Percentiles rank a stretch among this genome's conserved stretches.
Conservation (phyloP, 92 coral and sea anemone species). For the Micromussa lordhowensis region DNA sequence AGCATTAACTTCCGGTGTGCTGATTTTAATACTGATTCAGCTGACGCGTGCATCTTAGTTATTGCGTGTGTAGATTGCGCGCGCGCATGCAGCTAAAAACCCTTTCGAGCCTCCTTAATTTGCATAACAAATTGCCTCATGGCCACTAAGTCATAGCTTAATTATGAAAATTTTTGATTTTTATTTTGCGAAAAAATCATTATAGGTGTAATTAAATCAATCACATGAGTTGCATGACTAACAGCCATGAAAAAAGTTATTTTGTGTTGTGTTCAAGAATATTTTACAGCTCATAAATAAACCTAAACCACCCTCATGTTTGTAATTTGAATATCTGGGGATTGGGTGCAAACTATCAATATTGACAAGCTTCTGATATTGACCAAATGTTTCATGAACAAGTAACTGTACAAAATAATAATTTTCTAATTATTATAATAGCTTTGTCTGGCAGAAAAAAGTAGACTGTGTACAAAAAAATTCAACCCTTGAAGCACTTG, state of each 20-base stretch:
- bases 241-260: neutral
- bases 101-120: too few relatives aligned
- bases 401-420: neutral
- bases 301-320: neutral
- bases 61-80: too few relatives aligned
- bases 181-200: neutral
- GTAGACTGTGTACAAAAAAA: neutral
- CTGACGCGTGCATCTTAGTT: too few relatives aligned
- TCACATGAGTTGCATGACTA: neutral
- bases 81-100: too few relatives aligned
- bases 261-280: neutral
- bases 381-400: neutral
- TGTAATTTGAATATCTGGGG: neutral
- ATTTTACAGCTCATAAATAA: neutral
- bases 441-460: neutral
- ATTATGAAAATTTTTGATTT: neutral
- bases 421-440: neutral
- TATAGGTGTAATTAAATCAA: neutral
- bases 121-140: too few relatives aligned
- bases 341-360: neutral
- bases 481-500: neutral
- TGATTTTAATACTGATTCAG: too few relatives aligned
- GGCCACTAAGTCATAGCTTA: too few relatives aligned
- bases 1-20: too few relatives aligned
- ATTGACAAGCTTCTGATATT: neutral